Conservation (phyloP, 2,888 invertebrate genomes). For the Lepidochrysops patricia region DNA sequence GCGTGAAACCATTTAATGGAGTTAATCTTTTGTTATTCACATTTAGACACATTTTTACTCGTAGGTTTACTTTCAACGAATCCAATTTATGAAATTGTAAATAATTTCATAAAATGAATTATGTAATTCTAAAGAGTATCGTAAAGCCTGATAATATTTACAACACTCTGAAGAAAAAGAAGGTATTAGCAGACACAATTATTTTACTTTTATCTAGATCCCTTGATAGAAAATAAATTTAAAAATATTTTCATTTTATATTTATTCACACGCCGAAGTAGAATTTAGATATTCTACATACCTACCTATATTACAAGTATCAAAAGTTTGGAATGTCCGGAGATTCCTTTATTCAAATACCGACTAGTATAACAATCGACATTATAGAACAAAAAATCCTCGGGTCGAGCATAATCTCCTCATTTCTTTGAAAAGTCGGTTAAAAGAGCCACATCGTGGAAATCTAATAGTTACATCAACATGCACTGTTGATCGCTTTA, state of each 20-base stretch:
- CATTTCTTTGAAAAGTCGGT: too few species aligned
- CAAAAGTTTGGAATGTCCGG: neutral
- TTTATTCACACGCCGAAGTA: too few species aligned
- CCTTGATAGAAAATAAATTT: neutral
- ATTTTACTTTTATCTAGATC: neutral
- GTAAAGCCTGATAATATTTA: neutral
- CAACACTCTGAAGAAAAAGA: neutral
- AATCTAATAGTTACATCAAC: neutral
- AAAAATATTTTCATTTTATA: neutral
- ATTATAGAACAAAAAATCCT: too few species aligned
- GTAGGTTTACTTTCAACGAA: too few species aligned
- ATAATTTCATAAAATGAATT: neutral
- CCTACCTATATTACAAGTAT: too few species aligned
- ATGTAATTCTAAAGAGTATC: neutral
- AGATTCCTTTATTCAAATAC: neutral
- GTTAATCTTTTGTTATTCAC: too few species aligned
- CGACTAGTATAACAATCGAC: neutral
- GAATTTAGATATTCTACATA: too few species aligned
- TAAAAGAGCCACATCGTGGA: neutral
- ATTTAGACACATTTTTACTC: too few species aligned
- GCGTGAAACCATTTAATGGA: too few species aligned
- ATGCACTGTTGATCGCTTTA: neutral
- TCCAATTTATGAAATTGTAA: too few species aligned
- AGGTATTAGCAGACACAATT: neutral
- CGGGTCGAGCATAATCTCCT: too few species aligned